Evolutionary conservation across 2,888 invertebrate genomes (phyloP), one percentile per base, ranked within the genome.

Genomic region (Polydesmus complanatus): DNA sequence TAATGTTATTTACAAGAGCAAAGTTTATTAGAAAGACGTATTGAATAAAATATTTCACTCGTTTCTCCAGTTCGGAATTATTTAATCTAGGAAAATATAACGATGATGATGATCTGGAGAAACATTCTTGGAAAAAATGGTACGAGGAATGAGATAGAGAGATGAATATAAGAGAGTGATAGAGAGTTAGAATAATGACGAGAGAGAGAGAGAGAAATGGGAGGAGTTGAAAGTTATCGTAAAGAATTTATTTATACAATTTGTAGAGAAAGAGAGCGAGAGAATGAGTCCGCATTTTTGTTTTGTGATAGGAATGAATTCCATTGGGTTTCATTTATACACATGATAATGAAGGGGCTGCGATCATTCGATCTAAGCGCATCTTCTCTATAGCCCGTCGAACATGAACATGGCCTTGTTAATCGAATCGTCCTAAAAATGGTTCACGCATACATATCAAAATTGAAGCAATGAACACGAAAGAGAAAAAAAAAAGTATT

Each of bases 371-470:
- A n/a, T n/a, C n/a, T n/a, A n/a, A n/a, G n/a, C n/a, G n/a, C n/a
- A n/a, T n/a, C 14, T 14, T 37, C 37, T 25, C 25, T 53, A 55
- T 27, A 55, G 19, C 14, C 22, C 37, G 26, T 55, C 56, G 22
- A 55, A 55, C 56, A 55, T 55, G 37, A 21, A 55, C 56, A 55
- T 55, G 21, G 56, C 56, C 19, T 25, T 21, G 37, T 55, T 26
- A 27, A 55, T 27, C 26, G 56, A 21, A 27, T 55, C 56, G 25
- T 55, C 56, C 56, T 55, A 22, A 55, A 54, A 55, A 55, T 14
- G 37, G 5, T 37, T 14, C 37, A 5, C 5, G 8, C 37, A 37
- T 37, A 37, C 37, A 37, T 37, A 37, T 37, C 37, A 37, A 37
- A 5, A 37, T 8, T 8, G 37, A 37, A 8, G 5, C 8, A 37